A percentile compares a stretch with the other conserved stretches of the same genome.
phyloP scores from a whole-genome alignment of 2,888 invertebrate genomes.

The Cepaea hortensis region DNA sequence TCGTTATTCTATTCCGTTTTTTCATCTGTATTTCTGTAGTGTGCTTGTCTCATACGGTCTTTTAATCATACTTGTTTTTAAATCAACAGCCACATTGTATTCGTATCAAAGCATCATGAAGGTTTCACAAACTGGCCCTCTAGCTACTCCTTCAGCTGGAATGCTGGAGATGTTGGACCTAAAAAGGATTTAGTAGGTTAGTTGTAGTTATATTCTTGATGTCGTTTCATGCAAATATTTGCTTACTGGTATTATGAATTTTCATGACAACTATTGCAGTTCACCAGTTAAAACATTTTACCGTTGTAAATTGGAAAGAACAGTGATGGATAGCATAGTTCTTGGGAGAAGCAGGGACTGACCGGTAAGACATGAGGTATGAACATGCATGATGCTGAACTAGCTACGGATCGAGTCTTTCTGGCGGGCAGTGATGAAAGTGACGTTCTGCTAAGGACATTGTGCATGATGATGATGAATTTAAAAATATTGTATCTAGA shows the following conservation, averaged over 20 bases:
- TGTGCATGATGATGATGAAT: too few species aligned
- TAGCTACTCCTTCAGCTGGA: slow-evolving; percentile 88
- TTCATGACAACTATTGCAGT: background rate
- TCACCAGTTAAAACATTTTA: background rate
- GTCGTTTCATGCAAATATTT: background rate
- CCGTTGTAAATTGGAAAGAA: background rate
- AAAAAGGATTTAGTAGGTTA: slow-evolving; percentile 85
- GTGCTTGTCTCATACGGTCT: background rate
- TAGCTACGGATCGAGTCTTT: too few species aligned
- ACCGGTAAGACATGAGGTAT: too few species aligned
- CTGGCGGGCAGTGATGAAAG: too few species aligned
- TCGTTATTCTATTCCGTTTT: too few species aligned
- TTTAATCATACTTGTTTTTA: background rate
- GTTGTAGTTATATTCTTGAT: slow-evolving; percentile 37
- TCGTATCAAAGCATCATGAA: slow-evolving; percentile 92
- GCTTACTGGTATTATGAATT: background rate
- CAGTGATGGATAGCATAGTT: too few species aligned
- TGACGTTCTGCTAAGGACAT: too few species aligned
- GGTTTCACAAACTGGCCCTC: slow-evolving; percentile 91
- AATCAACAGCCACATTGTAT: slow-evolving; percentile 76
- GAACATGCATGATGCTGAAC: too few species aligned
- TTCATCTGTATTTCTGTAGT: background rate
- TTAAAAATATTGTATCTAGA: too few species aligned
- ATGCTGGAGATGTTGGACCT: slow-evolving; percentile 87
- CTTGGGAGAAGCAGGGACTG: too few species aligned